Evolutionary conservation across 1,140 invertebrate species (phyloP).

Genomic region (Trichogramma pretiosum): DNA sequence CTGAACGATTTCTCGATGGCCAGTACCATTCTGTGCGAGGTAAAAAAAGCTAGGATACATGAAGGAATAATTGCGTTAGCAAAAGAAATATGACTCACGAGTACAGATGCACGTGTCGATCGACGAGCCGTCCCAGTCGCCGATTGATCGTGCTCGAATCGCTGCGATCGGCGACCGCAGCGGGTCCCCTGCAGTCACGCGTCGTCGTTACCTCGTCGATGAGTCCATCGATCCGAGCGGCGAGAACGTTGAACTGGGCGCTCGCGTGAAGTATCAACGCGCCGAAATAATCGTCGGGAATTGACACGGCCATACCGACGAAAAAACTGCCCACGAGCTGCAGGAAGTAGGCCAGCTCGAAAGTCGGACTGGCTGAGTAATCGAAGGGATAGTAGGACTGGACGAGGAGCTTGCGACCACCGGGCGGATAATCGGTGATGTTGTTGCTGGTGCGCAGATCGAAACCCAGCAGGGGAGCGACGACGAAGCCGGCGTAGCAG

Average conservation of each 20-base stretch:
- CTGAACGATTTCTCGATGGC: neutral
- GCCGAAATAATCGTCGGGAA: constrained; percentile 1
- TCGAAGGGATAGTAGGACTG: constrained; percentile 3
- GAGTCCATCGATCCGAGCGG: neutral
- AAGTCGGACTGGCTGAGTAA: neutral
- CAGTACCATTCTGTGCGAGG: neutral
- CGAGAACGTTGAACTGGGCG: neutral
- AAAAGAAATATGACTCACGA: neutral
- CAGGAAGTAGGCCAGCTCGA: neutral
- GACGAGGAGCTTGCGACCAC: neutral
- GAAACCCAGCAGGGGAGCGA: neutral
- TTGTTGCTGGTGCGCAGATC: neutral
- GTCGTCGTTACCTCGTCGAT: neutral
- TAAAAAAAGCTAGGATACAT: too few species aligned
- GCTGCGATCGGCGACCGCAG: neutral
- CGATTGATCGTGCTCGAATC: neutral
- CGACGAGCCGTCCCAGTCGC: neutral
- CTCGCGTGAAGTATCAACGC: neutral
- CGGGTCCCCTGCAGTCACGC: too few species aligned
- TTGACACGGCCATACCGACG: neutral
- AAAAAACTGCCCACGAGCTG: neutral
- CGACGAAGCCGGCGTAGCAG: neutral
- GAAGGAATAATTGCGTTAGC: too few species aligned
- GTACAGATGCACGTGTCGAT: neutral
- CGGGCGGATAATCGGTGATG: neutral